These are phyloP conservation scores for Eilema caniola DNA, from an alignment of 2,888 invertebrate species.

Conservation along the genomic window DNA sequence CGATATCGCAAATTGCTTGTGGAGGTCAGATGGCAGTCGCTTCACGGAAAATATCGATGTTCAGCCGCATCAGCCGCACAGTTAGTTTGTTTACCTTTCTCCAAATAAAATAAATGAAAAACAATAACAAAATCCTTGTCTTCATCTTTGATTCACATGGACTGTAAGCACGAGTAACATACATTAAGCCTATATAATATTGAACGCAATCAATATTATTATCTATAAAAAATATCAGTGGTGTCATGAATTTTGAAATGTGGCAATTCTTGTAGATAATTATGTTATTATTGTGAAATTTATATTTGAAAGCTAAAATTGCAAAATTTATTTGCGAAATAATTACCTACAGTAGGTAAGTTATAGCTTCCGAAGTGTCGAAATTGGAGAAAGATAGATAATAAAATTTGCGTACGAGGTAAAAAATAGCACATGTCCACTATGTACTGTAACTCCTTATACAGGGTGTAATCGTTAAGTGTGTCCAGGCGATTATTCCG, in stretches of 20 bases:
- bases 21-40: too few relatives aligned
- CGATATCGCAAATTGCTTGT: too few relatives aligned
- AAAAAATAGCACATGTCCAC: too few relatives aligned
- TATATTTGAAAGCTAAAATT: neutral
- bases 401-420: too few relatives aligned
- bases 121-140: constrained; percentile 17
- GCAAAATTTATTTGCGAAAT: neutral
- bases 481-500: too few relatives aligned
- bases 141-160: constrained; percentile 24
- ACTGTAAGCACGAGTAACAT: neutral
- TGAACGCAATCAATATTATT: neutral
- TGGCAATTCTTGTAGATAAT: neutral
- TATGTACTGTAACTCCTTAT: too few relatives aligned
- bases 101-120: constrained; percentile 20
- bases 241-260: neutral
- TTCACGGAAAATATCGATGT: too few relatives aligned
- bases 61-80: too few relatives aligned
- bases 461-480: too few relatives aligned
- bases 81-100: constrained; percentile 27
- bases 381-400: neutral
- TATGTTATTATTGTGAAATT: neutral
- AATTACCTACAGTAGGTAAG: neutral
- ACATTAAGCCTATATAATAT: constrained; percentile 7
- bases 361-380: neutral
- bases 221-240: too few relatives aligned